Base-by-base conservation (phyloP, 2,888 invertebrate genomes). In the Exephanes ischioxanthus region DNA sequence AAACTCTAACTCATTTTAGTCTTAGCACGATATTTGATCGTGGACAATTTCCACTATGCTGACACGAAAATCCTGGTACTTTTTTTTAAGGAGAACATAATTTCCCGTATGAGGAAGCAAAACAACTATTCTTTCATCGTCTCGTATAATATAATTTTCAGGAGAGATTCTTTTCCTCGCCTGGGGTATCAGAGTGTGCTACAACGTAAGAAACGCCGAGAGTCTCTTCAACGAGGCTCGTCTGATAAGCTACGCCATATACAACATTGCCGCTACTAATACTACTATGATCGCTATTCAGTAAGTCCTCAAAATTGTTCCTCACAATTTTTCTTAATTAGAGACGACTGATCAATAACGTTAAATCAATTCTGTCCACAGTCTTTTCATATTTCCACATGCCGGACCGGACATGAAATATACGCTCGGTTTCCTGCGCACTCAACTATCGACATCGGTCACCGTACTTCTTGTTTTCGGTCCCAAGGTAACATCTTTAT, bases 391-490 rank as follows among this genome's bases (percentile, higher is more conserved):
- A 90, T 96, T 98, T 91, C 98, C 98, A 3, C 95, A 96, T 91
- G 98, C 98, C 79, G 98, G 98, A 22, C 99, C 99, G 16, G 98
- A 99, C 93, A 97, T 98, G 90, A 98, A 99, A 93, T 99, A 98
- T 93, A 95, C 98, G 70, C 96, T 99, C 87, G 98, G 98, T 66
- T 99, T 99, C 94, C 96, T 98, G 88, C 96, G 99, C 91, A 98
- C 98, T 0, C 98, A 99, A 93, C 94, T 99, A 68, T 98, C 98
- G 45, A 99, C 99, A 4, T 97, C 98, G 5, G 97, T 98, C 63
- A 98, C 98, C 0, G 96, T 98, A 79, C 95, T 96, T 68, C 95
- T 98, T 76, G 97, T 98, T 14, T 98, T 98, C 93, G 97, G 97
- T 71, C 97, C 97, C 79, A 98, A 98, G 95, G 98, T 97, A 94